phyloP scores from a whole-genome alignment of 1,140 invertebrate genomes.

The Nasonia vitripennis region DNA sequence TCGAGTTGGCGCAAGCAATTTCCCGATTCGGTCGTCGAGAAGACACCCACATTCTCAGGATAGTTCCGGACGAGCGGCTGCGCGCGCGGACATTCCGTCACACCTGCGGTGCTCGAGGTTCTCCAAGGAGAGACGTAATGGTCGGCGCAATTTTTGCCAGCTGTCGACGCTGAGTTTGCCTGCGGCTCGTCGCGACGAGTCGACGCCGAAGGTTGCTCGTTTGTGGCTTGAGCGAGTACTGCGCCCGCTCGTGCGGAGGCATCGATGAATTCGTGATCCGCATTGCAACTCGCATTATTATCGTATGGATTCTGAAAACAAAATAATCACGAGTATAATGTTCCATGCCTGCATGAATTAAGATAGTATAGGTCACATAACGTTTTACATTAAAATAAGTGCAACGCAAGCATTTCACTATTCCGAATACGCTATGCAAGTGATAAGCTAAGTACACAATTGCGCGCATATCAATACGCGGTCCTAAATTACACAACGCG shows the following conservation, averaged over 20 bases:
- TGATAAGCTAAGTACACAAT: not conserved
- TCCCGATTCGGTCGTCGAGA: constrained; percentile 30
- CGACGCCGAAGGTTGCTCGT: not conserved
- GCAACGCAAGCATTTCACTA: too few species aligned
- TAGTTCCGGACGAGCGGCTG: constrained; percentile 17
- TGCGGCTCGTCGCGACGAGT: not conserved
- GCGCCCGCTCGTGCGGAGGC: too few species aligned
- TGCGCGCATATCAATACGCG: not conserved
- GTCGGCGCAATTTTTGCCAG: not conserved
- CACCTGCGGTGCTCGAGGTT: constrained; percentile 26
- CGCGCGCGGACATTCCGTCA: constrained; percentile 47
- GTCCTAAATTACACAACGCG: not conserved
- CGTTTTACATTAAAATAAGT: too few species aligned
- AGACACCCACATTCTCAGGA: constrained; percentile 54
- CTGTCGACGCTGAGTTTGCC: not conserved
- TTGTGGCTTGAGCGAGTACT: too few species aligned
- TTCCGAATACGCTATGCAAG: not conserved
- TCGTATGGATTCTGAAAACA: too few species aligned
- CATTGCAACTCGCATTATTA: too few species aligned
- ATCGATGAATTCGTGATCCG: too few species aligned
- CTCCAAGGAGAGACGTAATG: constrained; percentile 4
- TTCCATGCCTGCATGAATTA: too few species aligned
- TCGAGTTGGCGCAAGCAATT: constrained; percentile 48
- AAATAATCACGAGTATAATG: too few species aligned
- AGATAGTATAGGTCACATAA: too few species aligned